Base-by-base conservation (phyloP, 2,888 invertebrate species). In the Ariolimax columbianus region DNA sequence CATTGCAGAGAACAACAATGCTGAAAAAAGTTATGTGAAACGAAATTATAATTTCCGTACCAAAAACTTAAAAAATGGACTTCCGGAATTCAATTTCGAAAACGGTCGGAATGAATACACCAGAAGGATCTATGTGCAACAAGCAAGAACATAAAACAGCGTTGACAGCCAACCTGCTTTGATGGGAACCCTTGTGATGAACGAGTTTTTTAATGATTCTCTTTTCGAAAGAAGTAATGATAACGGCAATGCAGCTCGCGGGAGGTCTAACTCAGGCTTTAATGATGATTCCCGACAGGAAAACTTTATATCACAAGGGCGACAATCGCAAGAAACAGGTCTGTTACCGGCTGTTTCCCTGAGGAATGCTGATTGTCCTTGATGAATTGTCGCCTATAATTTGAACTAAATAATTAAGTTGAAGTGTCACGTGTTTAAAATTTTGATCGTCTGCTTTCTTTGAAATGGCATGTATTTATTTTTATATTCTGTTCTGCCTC, bases 161-260 rank as follows among this genome's bases (percentile, higher is more conserved):
- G 11, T 4, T 23, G 4, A 23, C n/a, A 7, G 1, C 26, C 59
- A 63, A 68, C 14, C 33, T 51, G 40, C 83, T 59, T n/a, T 38
- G 11, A 87, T 87, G 87, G 87, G 87, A 72, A 87, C 87, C 30
- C 87, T 85, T 68, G 85, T 87, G 26, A 82, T 87, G 86, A 87
- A 78, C 70, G 85, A 87, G 33, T 83, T 81, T 66, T 77, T 83
- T 7, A 17, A 78, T 47, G 59, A 84, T 66, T 40, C 59, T 63
- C 33, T 40, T 9, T 75, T 51, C 38, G 36, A 70, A 55, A 38
- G 78, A 68, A 40, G 36, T 55, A 82, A 82, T 19, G 78, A 59
- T 26, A 38, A 40, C 59, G 70, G 26, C 33, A 77, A 77, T 68
- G 19, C 30, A 38, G 30, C 70, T 17, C 72, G 23, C 30, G 19